A percentile compares a stretch with the other conserved stretches of the same genome.
Conservation (phyloP, 1,140 invertebrate species). For the Euura lappo region DNA sequence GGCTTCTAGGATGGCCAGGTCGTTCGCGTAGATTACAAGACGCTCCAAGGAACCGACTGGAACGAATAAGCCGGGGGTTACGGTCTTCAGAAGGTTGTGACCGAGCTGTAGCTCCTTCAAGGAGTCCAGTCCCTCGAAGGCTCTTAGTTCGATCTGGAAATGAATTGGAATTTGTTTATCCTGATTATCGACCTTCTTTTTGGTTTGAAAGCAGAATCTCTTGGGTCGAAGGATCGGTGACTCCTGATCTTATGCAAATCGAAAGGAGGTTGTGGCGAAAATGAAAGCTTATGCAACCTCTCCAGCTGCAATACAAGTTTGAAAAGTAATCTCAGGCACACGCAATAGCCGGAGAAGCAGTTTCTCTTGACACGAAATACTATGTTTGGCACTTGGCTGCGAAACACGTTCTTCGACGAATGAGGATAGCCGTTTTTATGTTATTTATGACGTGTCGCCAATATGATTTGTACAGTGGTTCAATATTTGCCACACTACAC, state of each 20-base stretch:
- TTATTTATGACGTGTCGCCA: not conserved
- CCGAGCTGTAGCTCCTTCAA: constrained; percentile 67
- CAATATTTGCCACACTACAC: too few species aligned
- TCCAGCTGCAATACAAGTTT: too few species aligned
- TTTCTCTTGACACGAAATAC: not conserved
- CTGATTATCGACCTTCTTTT: too few species aligned
- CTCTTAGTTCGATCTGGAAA: constrained; percentile 51
- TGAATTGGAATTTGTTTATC: too few species aligned
- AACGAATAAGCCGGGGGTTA: constrained; percentile 61
- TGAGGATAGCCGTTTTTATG: not conserved
- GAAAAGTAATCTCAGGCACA: too few species aligned
- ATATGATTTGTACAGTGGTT: not conserved
- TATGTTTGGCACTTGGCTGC: not conserved
- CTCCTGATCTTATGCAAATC: too few species aligned
- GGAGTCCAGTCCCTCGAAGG: constrained; percentile 60
- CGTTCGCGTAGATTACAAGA: constrained; percentile 68
- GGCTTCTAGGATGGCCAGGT: constrained; percentile 60
- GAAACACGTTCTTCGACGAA: not conserved
- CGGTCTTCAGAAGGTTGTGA: constrained; percentile 62
- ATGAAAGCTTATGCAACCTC: too few species aligned
- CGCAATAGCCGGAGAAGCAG: not conserved
- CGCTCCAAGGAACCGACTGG: constrained; percentile 58
- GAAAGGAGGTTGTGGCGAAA: too few species aligned
- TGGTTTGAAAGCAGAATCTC: too few species aligned
- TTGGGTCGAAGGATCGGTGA: too few species aligned